These are phyloP conservation scores for Procapra przewalskii DNA, from an alignment of 2,113 vertebrate species.

Conservation along the genomic window DNA sequence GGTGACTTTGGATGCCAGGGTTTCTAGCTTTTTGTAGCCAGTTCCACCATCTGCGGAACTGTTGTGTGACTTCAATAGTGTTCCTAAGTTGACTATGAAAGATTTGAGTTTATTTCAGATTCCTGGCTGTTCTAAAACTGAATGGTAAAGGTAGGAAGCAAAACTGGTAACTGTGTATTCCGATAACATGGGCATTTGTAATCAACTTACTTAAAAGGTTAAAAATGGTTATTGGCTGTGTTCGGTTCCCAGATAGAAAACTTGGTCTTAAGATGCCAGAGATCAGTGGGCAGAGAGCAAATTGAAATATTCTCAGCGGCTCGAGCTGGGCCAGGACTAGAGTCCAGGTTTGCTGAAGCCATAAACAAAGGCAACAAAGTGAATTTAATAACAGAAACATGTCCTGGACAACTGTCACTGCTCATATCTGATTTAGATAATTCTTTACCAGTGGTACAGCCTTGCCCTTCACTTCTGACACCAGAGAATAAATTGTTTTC, in stretches of 20 bases:
- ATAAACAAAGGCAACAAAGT: slow-evolving; percentile 16
- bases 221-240: not conserved
- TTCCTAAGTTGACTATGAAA: not conserved
- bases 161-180: not conserved
- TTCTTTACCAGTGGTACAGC: not conserved
- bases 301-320: not conserved
- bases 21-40: not conserved
- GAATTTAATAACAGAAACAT: slow-evolving; percentile 29
- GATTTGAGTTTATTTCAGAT: not conserved
- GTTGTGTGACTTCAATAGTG: not conserved
- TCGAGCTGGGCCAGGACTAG: not conserved
- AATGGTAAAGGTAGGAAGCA: not conserved
- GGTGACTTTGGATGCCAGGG: not conserved
- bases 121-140: not conserved
- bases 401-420: slow-evolving; percentile 8
- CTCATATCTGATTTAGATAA: slow-evolving; percentile 38
- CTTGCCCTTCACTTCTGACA: slow-evolving; percentile 58
- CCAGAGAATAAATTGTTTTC: slow-evolving; percentile 37
- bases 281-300: slow-evolving; percentile 8
- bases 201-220: slow-evolving; percentile 21
- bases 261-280: not conserved
- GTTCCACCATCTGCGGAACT: not conserved
- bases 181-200: not conserved
- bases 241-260: not conserved
- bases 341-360: not conserved